phyloP scores from a whole-genome alignment of 1,140 invertebrate species.

The Vollenhovia emeryi region DNA sequence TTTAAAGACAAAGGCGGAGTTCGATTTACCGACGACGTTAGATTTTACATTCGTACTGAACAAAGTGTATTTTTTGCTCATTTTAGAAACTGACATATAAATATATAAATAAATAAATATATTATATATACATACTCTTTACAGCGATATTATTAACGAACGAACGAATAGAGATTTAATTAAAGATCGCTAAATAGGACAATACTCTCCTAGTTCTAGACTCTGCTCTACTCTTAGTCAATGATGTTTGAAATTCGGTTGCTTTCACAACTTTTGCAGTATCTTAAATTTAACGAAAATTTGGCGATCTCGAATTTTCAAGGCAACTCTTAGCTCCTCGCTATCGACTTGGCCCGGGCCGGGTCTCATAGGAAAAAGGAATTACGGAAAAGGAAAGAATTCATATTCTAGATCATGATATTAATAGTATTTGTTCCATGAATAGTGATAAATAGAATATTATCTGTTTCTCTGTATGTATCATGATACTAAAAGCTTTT shows the following conservation, averaged over 20 bases:
- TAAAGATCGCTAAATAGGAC: conserved; percentile 59
- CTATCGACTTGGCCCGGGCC: conserved; percentile 47
- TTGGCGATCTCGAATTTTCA: conserved; percentile 66
- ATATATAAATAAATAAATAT: conserved; percentile 27
- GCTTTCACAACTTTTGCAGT: conserved; percentile 57
- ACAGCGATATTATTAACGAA: conserved; percentile 40
- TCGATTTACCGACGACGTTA: conserved; percentile 38
- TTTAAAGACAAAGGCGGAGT: conserved; percentile 36
- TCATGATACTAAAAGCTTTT: conserved; percentile 84
- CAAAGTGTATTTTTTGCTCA: conserved; percentile 65
- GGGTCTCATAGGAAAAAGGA: conserved; percentile 38
- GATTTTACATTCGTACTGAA: conserved; percentile 49
- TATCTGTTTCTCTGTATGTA: conserved; percentile 83
- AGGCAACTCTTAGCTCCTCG: conserved; percentile 69
- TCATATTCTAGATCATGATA: conserved; percentile 75
- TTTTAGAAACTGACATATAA: conserved; percentile 58
- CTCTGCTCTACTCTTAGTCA: conserved; percentile 68
- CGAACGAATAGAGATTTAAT: conserved; percentile 68
- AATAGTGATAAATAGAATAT: conserved; percentile 76
- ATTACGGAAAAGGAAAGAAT: conserved; percentile 53
- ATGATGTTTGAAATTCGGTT: conserved; percentile 67
- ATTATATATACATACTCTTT: conserved; percentile 17
- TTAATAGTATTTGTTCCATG: conserved; percentile 76
- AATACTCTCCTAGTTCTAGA: conserved; percentile 77
- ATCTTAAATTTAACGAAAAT: conserved; percentile 62